These are phyloP conservation scores for Anabacerthia variegaticeps DNA, from an alignment of 2,797 vertebrate genomes.

Conservation along the genomic window DNA sequence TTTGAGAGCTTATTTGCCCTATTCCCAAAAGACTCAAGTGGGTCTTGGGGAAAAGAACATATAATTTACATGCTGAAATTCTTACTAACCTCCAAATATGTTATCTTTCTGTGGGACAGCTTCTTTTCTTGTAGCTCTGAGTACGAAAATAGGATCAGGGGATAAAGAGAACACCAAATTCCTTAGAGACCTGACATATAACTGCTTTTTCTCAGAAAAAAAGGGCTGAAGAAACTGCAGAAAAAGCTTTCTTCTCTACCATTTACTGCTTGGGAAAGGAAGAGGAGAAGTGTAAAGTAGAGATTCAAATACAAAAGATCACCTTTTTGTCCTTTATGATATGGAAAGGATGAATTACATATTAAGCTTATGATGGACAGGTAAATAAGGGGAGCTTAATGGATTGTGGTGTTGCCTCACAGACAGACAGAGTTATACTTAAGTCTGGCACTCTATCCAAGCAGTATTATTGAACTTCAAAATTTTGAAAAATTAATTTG, in stretches of 20 bases:
- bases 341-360: neutral
- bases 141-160: neutral
- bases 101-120: neutral
- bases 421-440: neutral
- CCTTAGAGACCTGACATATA: neutral
- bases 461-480: neutral
- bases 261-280: neutral
- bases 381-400: neutral
- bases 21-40: neutral
- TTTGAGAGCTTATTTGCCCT: neutral
- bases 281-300: neutral
- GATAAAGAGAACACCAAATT: neutral
- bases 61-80: neutral
- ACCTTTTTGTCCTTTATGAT: neutral
- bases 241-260: neutral
- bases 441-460: neutral
- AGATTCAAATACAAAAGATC: neutral
- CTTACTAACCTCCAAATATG: neutral
- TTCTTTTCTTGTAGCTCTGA: neutral
- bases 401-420: neutral
- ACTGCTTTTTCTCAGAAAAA: neutral
- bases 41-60: neutral
- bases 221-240: neutral
- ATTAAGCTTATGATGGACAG: neutral
- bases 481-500: neutral